Percentiles rank a stretch among this genome's conserved stretches.
phyloP scores from a whole-genome alignment of 2,113 vertebrate genomes.

The Anolis sagrei region DNA sequence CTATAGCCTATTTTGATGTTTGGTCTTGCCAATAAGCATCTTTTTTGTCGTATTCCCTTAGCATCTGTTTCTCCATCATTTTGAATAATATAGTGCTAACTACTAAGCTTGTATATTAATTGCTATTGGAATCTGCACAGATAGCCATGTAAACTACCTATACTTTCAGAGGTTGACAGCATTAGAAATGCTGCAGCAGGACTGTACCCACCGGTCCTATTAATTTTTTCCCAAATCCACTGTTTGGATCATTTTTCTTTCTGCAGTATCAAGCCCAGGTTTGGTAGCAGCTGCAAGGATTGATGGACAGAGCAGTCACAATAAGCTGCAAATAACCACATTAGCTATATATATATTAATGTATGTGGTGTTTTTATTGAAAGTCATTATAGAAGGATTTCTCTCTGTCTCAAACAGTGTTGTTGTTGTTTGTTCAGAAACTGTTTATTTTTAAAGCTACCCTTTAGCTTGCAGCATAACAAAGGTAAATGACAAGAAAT shows the following conservation, averaged over 20 bases:
- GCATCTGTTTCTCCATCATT: slow-evolving; percentile 49
- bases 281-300: slow-evolving; percentile 8
- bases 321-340: background rate
- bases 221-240: slow-evolving; percentile 24
- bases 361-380: slow-evolving; percentile 32
- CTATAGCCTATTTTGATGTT: slow-evolving; percentile 45
- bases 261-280: background rate
- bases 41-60: background rate
- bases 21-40: slow-evolving; percentile 20
- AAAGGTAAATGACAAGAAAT: background rate
- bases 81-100: slow-evolving; percentile 29
- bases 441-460: slow-evolving; percentile 27
- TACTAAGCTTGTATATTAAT: slow-evolving; percentile 22
- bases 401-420: background rate
- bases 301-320: background rate
- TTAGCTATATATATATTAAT: no score
- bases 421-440: slow-evolving; percentile 5
- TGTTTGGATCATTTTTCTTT: slow-evolving; percentile 29
- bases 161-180: slow-evolving; percentile 41
- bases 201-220: slow-evolving; percentile 20
- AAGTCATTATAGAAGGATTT: background rate
- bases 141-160: slow-evolving; percentile 12
- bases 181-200: background rate
- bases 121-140: background rate
- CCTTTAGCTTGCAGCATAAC: background rate